Evolutionary conservation across 1,140 invertebrate genomes (phyloP), one percentile per base, ranked within the genome.

Genomic region (Octopus sinensis): DNA sequence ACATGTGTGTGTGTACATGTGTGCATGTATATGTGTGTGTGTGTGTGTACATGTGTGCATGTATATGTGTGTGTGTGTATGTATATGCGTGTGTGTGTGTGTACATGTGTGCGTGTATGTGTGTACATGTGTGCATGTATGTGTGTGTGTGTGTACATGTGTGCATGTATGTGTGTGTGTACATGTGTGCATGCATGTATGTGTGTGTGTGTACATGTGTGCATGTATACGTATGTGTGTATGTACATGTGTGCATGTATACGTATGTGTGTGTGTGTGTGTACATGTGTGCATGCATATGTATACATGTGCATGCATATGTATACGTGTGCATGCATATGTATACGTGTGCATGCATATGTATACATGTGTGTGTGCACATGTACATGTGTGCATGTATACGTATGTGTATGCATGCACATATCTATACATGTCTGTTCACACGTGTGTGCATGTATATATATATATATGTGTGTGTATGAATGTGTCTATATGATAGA

Each of bases 341-440:
- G 17, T 62, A 62, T 17, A 62, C 17, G 17, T 17, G 17, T 62
- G 17, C 17, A 62, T 62, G 17, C 17, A 62, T 62, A 62, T 62
- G 17, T 17, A 62, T 62, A 62, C 17, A 62, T 62, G 17, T 62
- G 17, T 17, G 17, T 62, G 56, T 62, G 17, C 56, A 62, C 17
- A 62, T 62, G 17, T 76, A 9, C 53, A 73, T 75, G 13, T 52
- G 13, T 81, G 5, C 54, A 10, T 76, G 13, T 54, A 30, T 76
- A 12, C 9, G 13, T 54, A 4, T 52, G 53, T 75, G 71, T 76
- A 3, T 79, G 10, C 68, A n/a, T 80, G 10, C 75, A n/a, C 62
- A 30, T 81, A 13, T 81, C 17, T 54, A n/a, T 80, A 30, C 54
- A n/a, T 75, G 13, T 76, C 4, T 76, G 13, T 81, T 5, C 53